Evolutionary conservation across 2,888 invertebrate species (phyloP), one percentile per base, ranked within the genome.

Genomic region (Drosophila putrida): DNA sequence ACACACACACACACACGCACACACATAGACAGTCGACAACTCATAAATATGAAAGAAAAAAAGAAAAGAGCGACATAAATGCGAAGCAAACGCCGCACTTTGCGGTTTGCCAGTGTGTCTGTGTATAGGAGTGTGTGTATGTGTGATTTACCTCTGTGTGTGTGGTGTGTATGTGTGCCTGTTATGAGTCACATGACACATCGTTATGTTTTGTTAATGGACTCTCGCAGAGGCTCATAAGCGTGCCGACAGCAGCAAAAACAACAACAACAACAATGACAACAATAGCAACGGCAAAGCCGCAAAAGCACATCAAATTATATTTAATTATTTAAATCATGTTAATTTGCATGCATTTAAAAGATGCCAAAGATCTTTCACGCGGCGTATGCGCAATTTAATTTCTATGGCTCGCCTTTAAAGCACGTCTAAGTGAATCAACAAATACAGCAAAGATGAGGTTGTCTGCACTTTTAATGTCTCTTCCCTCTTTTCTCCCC

Each of bases 201-300:
- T 90, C 90, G 90, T 90, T 90, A 90, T 89, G 90, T 81, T 84
- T 86, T 88, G 90, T 90, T 90, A 90, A 90, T 90, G 89, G 89
- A 89, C 86, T 81, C 70, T 66, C 67, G 67, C 72, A 55, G 58
- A 65, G 75, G 55, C 78, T 69, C 78, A 79, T 75, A 80, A 80
- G 75, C 66, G 77, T 51, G 77, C 60, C 64, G 47, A 41, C 55
- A 54, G 31, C 57, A 53, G 8, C 64, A 59, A 55, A 28, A 69
- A 61, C 39, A 62, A 27, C 13, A 44, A 46, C 49, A 62, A 20
- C 39, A 61, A 38, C 33, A 51, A 4, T 10, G 6, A 39, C 41
- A 50, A 35, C 43, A 66, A 59, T 60, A 11, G n/a, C 57, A 59
- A 59, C 46, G 49, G 33, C 35, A 47, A 49, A 49, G 61, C 65